These are phyloP conservation scores for Pogonomyrmex californicus DNA, from an alignment of 1,140 invertebrate genomes.

Conservation along the genomic window DNA sequence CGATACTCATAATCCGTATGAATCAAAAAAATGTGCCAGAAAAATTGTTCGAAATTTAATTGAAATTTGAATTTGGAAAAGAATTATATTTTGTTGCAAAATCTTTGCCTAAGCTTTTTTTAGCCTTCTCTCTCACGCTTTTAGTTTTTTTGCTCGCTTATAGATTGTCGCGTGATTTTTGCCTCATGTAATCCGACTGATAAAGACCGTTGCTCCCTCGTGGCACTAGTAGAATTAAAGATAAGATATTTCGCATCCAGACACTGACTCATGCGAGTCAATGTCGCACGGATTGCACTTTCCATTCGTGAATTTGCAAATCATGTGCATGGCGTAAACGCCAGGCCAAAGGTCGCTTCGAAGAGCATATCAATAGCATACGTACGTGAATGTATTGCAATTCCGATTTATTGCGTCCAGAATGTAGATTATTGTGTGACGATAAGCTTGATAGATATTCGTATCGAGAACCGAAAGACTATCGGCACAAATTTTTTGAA, in stretches of 20 bases:
- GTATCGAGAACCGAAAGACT: background rate
- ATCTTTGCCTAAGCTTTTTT: background rate
- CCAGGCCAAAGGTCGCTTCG: background rate
- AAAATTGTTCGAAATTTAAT: background rate
- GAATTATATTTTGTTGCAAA: background rate
- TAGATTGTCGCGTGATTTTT: background rate
- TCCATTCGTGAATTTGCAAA: constrained; percentile 25
- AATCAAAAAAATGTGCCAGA: background rate
- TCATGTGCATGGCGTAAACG: constrained; percentile 26
- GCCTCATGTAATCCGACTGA: background rate
- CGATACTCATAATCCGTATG: background rate
- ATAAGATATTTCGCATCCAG: constrained; percentile 25
- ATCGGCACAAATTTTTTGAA: background rate
- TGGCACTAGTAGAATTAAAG: background rate
- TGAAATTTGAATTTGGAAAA: background rate
- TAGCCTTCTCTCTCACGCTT: background rate
- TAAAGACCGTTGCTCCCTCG: background rate
- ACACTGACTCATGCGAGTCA: constrained; percentile 11
- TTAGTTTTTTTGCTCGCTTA: background rate
- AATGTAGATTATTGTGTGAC: background rate
- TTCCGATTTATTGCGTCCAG: background rate
- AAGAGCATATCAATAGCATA: background rate
- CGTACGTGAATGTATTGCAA: background rate
- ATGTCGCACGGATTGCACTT: background rate
- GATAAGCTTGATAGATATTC: background rate